Percentiles rank a stretch among this genome's conserved stretches.
Conservation (phyloP, 2,113 vertebrate genomes). For the Cromileptes altivelis region DNA sequence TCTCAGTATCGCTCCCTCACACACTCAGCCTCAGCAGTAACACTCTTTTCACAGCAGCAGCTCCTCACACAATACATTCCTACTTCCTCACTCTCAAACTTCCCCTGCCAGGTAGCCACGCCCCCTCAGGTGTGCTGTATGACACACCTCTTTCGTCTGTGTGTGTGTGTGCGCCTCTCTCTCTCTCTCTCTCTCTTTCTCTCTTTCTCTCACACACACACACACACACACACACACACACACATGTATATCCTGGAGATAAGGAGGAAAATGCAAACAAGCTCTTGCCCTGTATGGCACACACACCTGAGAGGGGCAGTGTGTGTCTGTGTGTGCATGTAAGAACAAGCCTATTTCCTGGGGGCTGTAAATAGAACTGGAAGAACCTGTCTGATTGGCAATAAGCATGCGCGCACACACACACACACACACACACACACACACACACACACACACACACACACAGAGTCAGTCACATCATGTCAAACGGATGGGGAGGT, state of each 20-base stretch:
- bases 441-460: conserved; percentile 1
- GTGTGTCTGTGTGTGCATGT: conserved; percentile 23
- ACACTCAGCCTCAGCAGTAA: neutral
- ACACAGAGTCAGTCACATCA: conserved; percentile 3
- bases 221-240: conserved; percentile 23
- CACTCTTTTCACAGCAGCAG: conserved; percentile 23
- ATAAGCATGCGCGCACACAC: neutral
- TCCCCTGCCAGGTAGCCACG: conserved; percentile 45
- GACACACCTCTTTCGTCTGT: conserved; percentile 10
- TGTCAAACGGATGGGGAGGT: neutral
- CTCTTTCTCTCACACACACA: neutral
- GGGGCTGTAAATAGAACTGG: conserved; percentile 67
- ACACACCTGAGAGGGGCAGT: conserved; percentile 15
- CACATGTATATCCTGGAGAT: conserved; percentile 1
- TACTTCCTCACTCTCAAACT: conserved; percentile 66
- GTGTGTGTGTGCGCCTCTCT: neutral
- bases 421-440: conserved; percentile 1
- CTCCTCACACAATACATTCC: conserved; percentile 43
- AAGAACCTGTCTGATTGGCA: conserved; percentile 50
- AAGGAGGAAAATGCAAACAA: conserved; percentile 26
- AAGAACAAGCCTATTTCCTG: conserved; percentile 51
- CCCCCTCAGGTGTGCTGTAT: conserved; percentile 65
- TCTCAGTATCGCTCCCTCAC: neutral
- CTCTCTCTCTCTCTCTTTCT: neutral
- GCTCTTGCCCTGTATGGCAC: neutral